phyloP scores from a whole-genome alignment of 2,113 vertebrate species.

The Mirounga angustirostris region DNA sequence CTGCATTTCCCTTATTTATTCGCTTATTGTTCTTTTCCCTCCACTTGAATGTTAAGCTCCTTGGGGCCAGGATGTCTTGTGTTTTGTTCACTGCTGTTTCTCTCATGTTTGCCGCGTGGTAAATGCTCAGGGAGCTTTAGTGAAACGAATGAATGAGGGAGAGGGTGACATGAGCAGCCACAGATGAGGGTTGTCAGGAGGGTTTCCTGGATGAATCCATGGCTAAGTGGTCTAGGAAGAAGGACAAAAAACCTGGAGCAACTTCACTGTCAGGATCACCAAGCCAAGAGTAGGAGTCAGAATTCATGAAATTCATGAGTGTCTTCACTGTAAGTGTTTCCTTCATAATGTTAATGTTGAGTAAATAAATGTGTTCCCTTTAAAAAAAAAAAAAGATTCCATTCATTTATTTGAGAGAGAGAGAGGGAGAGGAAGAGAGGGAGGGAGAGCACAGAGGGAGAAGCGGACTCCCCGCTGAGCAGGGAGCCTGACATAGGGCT shows the following conservation, averaged over 20 bases:
- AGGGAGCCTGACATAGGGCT: neutral
- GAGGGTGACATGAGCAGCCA: rapidly evolving
- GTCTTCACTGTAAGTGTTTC: neutral
- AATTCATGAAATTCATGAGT: neutral
- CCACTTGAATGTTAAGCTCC: neutral
- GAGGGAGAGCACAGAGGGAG: too few relatives aligned
- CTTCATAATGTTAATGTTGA: neutral
- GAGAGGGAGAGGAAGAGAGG: too few relatives aligned
- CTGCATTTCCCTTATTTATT: neutral
- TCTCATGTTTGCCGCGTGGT: neutral
- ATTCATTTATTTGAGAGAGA: neutral
- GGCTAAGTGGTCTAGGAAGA: neutral
- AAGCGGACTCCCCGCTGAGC: neutral
- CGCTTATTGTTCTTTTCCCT: neutral
- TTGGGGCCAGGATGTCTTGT: neutral
- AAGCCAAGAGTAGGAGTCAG: neutral
- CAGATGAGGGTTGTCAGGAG: neutral
- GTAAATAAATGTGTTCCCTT: neutral
- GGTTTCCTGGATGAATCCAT: neutral
- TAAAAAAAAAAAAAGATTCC: neutral
- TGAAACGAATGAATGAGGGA: neutral
- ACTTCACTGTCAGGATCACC: neutral
- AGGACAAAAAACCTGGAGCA: neutral
- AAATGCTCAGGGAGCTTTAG: neutral
- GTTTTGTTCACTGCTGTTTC: neutral